Evolutionary conservation across 2,888 invertebrate species (phyloP).

Genomic region (Melieria picta): DNA sequence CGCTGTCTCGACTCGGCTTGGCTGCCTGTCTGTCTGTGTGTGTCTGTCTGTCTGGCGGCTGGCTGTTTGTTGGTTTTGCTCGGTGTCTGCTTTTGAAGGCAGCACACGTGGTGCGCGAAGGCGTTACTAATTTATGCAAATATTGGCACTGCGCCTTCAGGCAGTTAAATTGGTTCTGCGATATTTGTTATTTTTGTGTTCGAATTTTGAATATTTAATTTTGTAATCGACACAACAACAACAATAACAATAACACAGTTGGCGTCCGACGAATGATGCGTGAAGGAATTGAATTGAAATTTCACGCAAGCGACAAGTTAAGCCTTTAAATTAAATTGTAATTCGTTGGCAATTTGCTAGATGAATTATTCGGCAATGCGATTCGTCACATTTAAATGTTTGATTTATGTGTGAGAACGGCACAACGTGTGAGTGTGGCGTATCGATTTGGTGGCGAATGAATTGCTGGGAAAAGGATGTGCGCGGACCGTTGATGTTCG

Average conservation of each 20-base stretch:
- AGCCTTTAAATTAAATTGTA: constrained; percentile 60
- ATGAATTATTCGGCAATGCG: background rate
- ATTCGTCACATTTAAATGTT: constrained; percentile 29
- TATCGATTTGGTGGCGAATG: no score
- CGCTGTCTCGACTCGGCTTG: no score
- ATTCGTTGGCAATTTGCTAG: constrained; percentile 58
- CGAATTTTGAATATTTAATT: constrained; percentile 58
- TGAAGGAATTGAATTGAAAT: constrained; percentile 43
- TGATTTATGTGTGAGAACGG: constrained; percentile 52
- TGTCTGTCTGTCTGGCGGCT: background rate
- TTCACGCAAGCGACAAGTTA: constrained; percentile 47
- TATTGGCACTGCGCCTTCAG: constrained; percentile 51
- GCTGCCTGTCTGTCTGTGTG: background rate
- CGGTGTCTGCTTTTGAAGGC: background rate
- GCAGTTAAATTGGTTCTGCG: constrained; percentile 59
- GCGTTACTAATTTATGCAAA: constrained; percentile 64
- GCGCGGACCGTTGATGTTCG: no score
- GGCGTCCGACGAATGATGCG: constrained; percentile 39
- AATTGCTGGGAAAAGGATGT: no score
- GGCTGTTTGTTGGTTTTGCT: background rate
- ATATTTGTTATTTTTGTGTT: constrained; percentile 59
- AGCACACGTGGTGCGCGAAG: constrained; percentile 51
- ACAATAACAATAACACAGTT: background rate
- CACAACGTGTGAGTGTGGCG: no score
- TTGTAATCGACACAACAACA: constrained; percentile 33